Evolutionary conservation across 2,888 invertebrate genomes (phyloP), one percentile per base, ranked within the genome.

Genomic region (Drosophila acutilabella): DNA sequence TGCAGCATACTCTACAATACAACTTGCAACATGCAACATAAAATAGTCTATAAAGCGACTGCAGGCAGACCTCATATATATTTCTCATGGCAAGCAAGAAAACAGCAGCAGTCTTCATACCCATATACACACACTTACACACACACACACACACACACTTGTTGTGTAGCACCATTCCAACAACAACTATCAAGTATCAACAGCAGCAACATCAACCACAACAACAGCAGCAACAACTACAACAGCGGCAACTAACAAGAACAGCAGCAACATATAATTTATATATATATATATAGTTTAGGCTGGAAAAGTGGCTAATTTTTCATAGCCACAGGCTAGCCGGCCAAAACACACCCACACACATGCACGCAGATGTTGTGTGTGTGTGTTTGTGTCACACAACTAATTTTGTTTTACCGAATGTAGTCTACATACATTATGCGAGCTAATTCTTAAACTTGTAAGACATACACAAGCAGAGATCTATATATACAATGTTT

Each of bases 151-250:
- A 81, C 53, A 80, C 79, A 81, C 76, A 85, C 64, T 61, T 68
- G 73, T 52, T 85, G 85, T 88, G 85, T 82, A 71, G 64, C 66
- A 82, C 83, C 88, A 88, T 82, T 82, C 82, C 82, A 82, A 69
- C 72, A 64, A 66, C 52, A 59, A 57, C 62, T 57, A 45, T 7
- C 20, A 14, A 51, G 36, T 45, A 64, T 41, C 41, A 50, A 56
- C 40, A 61, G 40, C 60, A 57, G 60, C 54, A 50, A 18, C 57
- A 18, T 38, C 60, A 58, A 51, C 51, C 57, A 44, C 50, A 64
- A 26, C 48, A 48, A 64, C 44, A 73, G 53, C 62, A 45, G 41
- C 52, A 57, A 56, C 57, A 54, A 58, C 51, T 58, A 57, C 57
- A 45, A 36, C 48, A 11, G 54, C 38, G 64, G 51, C 45, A 54